Base-by-base conservation (phyloP, 2,797 vertebrate genomes). In the Paguma larvata region DNA sequence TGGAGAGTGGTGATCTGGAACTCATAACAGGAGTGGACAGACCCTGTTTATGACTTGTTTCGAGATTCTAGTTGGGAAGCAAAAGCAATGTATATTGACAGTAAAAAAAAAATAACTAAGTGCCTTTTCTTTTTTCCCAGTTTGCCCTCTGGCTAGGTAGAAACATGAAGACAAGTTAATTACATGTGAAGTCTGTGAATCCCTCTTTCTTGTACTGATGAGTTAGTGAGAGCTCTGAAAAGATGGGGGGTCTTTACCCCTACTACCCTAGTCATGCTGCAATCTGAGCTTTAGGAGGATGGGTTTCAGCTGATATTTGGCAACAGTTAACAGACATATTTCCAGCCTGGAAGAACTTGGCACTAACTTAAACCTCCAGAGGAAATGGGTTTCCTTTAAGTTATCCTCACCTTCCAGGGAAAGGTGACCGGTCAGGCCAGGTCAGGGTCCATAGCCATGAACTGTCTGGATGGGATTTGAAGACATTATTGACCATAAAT, bases 361-460 rank as follows among this genome's bases (percentile, higher is more conserved):
- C 75, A 85, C 10, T 83, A 21, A 91, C 65, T 84, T 67, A 34
- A 0, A 80, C 27, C 34, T 68, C 73, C n/a, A 87, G 32, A 94
- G 51, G 59, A 94, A 77, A 87, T 91, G 46, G 18, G 63, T 95
- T 96, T 68, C 14, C 77, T 91, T 94, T 73, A 67, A 65, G 67
- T 83, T 94, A 83, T 38, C 8, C 44, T n/a, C 7, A 44, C 41
- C 38, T 13, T 62, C 21, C 34, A 59, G 59, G 96, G 79, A 94
- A 90, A 97, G 38, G 75, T 87, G 34, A 94, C 53, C 44, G 75
- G 21, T 44, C 48, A 77, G 48, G 27, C 34, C 25, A 56, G 80
- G 21, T 51, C 91, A 89, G 67, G 89, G 75, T 89, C 84, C 82
- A 41, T 51, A 80, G 23, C 62, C 25, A 3, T 75, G 41, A 89